These are phyloP conservation scores for Plebejus argus DNA, from an alignment of 2,888 invertebrate genomes.

Conservation along the genomic window DNA sequence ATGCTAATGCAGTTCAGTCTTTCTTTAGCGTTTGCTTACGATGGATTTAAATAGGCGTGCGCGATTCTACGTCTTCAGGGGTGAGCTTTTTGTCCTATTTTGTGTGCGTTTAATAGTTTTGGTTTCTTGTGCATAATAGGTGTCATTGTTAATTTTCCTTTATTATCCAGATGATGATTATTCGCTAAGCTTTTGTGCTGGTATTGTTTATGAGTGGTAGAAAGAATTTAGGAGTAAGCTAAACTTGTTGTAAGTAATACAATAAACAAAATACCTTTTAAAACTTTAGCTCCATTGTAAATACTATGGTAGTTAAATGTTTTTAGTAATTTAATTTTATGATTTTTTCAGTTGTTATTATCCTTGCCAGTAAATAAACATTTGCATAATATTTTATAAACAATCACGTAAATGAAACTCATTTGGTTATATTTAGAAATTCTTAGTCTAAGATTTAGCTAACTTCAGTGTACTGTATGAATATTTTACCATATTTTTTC, in stretches of 20 bases:
- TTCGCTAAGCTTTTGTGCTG: not conserved
- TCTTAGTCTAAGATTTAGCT: not conserved
- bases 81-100: conserved; percentile 26
- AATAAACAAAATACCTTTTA: not conserved
- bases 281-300: not conserved
- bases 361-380: not conserved
- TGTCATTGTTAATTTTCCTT: not conserved
- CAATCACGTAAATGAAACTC: not conserved
- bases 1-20: conserved; percentile 30
- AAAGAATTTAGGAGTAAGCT: not conserved
- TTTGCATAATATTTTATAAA: not conserved
- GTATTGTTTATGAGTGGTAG: no score
- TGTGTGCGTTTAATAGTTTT: not conserved
- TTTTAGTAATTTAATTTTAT: not conserved
- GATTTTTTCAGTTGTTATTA: not conserved
- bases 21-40: conserved; percentile 29
- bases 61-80: conserved; percentile 1
- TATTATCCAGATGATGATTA: not conserved
- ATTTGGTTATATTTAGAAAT: not conserved
- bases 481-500: no score
- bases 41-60: conserved; percentile 32
- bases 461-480: no score
- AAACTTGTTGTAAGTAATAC: not conserved
- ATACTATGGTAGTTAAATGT: not conserved
- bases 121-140: not conserved